A percentile compares a stretch with the other conserved stretches of the same genome.
phyloP scores from a whole-genome alignment of 1,140 invertebrate species.

The Ceratosolen fusciceps region DNA sequence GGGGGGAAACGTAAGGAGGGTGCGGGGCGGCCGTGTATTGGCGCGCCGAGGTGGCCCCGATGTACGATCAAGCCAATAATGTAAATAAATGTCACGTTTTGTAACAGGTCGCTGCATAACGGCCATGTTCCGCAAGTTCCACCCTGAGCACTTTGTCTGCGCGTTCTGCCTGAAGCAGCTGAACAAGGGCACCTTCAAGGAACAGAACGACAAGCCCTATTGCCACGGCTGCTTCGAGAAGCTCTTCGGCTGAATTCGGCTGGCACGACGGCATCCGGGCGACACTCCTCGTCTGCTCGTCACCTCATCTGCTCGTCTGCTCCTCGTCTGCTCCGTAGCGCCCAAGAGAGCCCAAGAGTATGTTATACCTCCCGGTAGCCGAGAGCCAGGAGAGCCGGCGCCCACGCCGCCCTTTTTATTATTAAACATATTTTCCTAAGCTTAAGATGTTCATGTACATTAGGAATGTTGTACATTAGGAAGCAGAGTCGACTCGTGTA shows the following conservation, averaged over 20 bases:
- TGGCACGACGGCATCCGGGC: too few species aligned
- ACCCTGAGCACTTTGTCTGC: constrained; percentile 98
- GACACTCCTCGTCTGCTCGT: too few species aligned
- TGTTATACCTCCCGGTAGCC: too few species aligned
- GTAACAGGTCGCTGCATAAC: constrained; percentile 93
- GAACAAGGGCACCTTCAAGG: constrained; percentile 98
- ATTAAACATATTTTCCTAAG: constrained; percentile 6
- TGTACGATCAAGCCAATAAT: too few species aligned
- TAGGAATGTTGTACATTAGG: constrained; percentile 32
- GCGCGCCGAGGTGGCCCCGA: too few species aligned
- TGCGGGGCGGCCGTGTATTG: too few species aligned
- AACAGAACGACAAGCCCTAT: constrained; percentile 98
- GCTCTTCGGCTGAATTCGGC: constrained; percentile 87
- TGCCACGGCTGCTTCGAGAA: constrained; percentile 98
- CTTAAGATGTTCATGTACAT: background rate
- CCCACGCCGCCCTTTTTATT: too few species aligned
- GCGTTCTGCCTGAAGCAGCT: constrained; percentile 97
- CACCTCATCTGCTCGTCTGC: too few species aligned
- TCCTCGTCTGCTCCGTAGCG: background rate
- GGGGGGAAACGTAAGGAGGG: too few species aligned
- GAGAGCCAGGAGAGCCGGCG: background rate
- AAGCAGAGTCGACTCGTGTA: background rate
- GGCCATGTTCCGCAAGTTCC: constrained; percentile 99
- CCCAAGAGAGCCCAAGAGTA: too few species aligned
- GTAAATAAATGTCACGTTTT: too few species aligned